Conservation (phyloP, 2,797 vertebrate genomes). For the Alcedo atthis region DNA sequence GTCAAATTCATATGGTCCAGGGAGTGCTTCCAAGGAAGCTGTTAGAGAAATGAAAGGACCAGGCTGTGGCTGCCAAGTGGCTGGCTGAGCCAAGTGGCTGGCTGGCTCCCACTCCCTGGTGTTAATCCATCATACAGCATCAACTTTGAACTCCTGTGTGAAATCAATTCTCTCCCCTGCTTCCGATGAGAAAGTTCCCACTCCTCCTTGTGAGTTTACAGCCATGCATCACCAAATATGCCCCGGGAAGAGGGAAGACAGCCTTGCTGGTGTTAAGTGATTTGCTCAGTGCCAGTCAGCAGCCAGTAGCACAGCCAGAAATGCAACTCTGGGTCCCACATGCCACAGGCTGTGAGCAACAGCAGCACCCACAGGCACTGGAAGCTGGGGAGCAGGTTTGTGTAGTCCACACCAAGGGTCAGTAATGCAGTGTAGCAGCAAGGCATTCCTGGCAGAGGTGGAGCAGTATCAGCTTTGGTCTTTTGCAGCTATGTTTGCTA, state of each 20-base stretch:
- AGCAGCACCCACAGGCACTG: neutral
- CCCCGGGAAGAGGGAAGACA: neutral
- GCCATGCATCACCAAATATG: neutral
- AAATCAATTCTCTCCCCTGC: neutral
- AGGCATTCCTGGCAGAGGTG: neutral
- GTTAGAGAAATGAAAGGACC: neutral
- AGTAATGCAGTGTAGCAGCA: neutral
- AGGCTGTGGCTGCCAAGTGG: neutral
- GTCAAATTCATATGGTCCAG: neutral
- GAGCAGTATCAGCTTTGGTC: neutral
- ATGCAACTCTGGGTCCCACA: rapidly evolving
- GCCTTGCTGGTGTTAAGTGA: neutral
- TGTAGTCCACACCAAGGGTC: neutral
- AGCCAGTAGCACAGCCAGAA: neutral
- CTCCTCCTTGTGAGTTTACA: neutral
- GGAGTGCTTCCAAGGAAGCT: neutral
- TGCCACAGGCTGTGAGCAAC: rapidly evolving
- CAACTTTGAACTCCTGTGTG: neutral
- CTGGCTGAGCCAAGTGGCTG: neutral
- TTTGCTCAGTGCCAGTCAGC: neutral
- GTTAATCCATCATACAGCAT: neutral
- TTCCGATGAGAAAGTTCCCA: neutral
- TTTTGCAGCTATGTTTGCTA: neutral
- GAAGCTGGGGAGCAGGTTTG: neutral
- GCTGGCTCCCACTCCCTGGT: neutral